Evolutionary conservation across 2,888 invertebrate genomes (phyloP), one percentile per base, ranked within the genome.

Genomic region (Apamea monoglypha): DNA sequence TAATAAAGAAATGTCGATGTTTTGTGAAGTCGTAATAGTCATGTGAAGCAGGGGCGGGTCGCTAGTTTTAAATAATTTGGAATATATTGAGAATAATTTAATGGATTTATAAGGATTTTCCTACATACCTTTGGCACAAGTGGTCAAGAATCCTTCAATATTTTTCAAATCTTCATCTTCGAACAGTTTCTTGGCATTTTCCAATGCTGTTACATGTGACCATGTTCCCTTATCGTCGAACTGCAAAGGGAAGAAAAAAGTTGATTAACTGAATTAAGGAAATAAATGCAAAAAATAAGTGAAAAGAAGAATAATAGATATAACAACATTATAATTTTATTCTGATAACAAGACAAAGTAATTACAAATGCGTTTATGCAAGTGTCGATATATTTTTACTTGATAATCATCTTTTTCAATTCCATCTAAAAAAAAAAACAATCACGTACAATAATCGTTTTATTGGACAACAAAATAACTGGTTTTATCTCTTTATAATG

Each of bases 191-290:
- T 92, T 93, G 0, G 94, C 93, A 40, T 90, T 79, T 64, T 94
- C 93, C 5, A 94, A 80, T 4, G 90, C 91, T 6, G 90, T 88
- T 67, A 90, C 89, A 5, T 91, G 90, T 63, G 93, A 89, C 16
- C 95, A 87, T 82, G 89, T 88, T 18, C 95, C 95, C 66, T 91
- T 89, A 56, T 93, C 94, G 77, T 95, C 92, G 77, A 95, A 89
- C 95, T 95, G 87, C 7, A n/a, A 73, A 36, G 0, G 8, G 3
- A 78, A 61, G 5, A 21, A 50, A 76, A 32, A 32, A 21, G 3
- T 29, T 40, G 2, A 32, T 36, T 40, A 44, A 18, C 1, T n/a
- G 10, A 56, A 1, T 5, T 8, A 7, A 44, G 0, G n/a, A n/a
- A n/a, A n/a, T n/a, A 73, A 36, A 10, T 29, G 0, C 2, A 40